Base-by-base conservation (phyloP, 2,113 vertebrate genomes). In the Sturnira hondurensis region DNA sequence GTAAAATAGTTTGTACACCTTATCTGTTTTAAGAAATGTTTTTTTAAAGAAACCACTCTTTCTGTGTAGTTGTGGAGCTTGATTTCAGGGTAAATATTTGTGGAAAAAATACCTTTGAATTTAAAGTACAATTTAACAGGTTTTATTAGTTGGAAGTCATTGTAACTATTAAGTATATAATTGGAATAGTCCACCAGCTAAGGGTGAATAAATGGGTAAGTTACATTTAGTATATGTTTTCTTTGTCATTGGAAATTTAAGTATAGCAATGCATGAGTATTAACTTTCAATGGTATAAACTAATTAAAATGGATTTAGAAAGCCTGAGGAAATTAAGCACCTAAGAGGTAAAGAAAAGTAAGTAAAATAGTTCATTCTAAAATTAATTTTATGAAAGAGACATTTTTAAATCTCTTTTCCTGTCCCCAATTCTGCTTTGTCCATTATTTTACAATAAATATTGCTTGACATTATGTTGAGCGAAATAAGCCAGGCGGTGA, bases 121-220 rank as follows among this genome's bases (percentile, higher is more conserved):
- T 95, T 70, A 89, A 91, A n/a, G 36, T 96, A 87, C 6, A 61
- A 33, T 90, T 83, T 13, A 96, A 67, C 7, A 78, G 47, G 5
- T 91, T 97, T 97, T 97, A 83, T 94, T 93, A 82, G 58, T 76
- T 95, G 26, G 22, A 80, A 67, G 28, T 93, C 61, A 78, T 38
- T 95, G 68, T 19, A 89, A 47, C 84, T 87, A n/a, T 85, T 94
- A 89, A 78, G 56, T 38, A 82, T 95, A 36, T 83, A 67, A 71
- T 58, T 95, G 58, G 26, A 80, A 74, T 92, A 91, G 20, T 89
- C 94, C 54, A 26, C 50, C 33, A 74, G 81, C 1, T 88, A 85
- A 77, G 54, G 31, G 56, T 93, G 89, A 94, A 88, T 16, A 91
- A 33, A 54, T 74, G 22, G 15, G 36, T 85, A 47, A 80, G 65